Conservation (phyloP, 92 coral and sea anemone species). For the Heteractis magnifica region DNA sequence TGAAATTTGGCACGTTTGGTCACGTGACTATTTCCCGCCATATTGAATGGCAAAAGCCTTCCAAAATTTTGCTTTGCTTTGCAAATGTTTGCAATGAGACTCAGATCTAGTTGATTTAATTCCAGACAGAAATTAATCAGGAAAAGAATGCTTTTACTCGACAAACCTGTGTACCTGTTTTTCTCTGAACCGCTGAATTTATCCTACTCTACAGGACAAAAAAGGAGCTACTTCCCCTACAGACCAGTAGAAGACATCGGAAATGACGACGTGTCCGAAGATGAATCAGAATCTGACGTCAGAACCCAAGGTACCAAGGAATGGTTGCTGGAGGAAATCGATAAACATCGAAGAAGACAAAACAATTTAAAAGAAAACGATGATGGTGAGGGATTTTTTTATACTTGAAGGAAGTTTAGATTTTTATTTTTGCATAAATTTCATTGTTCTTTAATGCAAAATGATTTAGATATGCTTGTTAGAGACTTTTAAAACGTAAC, state of each 20-base stretch:
- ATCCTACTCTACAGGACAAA: neutral
- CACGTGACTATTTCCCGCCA: no score
- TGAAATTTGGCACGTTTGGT: no score
- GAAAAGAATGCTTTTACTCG: no score
- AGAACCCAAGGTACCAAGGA: neutral
- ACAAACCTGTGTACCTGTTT: neutral
- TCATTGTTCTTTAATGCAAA: no score
- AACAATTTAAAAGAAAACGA: neutral
- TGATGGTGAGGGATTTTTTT: constrained; percentile 8
- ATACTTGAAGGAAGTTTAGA: no score
- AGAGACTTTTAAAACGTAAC: neutral
- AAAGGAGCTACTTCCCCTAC: constrained; percentile 14
- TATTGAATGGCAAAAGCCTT: no score
- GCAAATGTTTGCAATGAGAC: no score
- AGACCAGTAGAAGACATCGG: neutral
- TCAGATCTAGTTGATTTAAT: no score
- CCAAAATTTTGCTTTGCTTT: no score
- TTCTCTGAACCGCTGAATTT: neutral
- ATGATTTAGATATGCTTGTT: neutral
- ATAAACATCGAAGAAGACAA: constrained; percentile 12
- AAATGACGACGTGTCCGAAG: constrained; percentile 12
- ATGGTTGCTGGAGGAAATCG: constrained; percentile 18
- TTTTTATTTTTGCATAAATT: no score
- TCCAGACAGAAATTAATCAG: no score
- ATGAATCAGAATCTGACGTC: constrained; percentile 23